Base-by-base conservation (phyloP, 2,113 vertebrate genomes). In the Trematocara variabile region DNA sequence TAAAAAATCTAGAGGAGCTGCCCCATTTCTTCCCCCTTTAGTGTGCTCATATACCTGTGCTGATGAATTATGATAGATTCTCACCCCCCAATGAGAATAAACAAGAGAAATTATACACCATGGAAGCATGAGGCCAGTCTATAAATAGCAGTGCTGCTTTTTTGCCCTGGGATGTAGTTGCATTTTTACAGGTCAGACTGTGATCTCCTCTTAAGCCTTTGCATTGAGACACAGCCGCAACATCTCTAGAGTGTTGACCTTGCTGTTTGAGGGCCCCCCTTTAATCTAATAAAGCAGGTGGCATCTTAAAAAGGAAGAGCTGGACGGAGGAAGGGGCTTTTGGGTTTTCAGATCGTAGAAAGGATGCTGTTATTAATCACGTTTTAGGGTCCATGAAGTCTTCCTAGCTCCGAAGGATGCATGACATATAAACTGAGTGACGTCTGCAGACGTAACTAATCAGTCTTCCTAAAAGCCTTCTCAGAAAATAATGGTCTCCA, bases 121-220 rank as follows among this genome's bases (percentile, higher is more conserved):
- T 80, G 52, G 90, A 93, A 93, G 88, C 84, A 14, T 94, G 90
- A 84, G 89, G 84, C 14, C 44, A 12, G 22, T 58, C 94, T 95
- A 96, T 93, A 94, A 96, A 96, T 96, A 96, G 95, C 90, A 88
- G 89, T 77, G 14, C 33, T 73, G 84, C 30, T 60, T 75, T 89
- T 91, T 88, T 83, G 91, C 95, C 91, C 14, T 33, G 60, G 94
- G 93, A 94, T 94, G 90, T 77, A 81, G 93, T 95, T 94, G 89
- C 75, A 85, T 95, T 96, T 93, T 93, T 92, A 92, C 95, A 96
- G 94, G 95, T 96, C 94, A 94, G 89, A 84, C 91, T 92, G 87
- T 86, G 89, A 93, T 92, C 68, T 84, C 80, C 80, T 92, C 79
- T 89, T 81, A 75, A 88, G 88, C 82, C 85, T 91, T 75, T 87